phyloP scores from a whole-genome alignment of 2,888 invertebrate genomes.

The Phanerotoma sp. region DNA sequence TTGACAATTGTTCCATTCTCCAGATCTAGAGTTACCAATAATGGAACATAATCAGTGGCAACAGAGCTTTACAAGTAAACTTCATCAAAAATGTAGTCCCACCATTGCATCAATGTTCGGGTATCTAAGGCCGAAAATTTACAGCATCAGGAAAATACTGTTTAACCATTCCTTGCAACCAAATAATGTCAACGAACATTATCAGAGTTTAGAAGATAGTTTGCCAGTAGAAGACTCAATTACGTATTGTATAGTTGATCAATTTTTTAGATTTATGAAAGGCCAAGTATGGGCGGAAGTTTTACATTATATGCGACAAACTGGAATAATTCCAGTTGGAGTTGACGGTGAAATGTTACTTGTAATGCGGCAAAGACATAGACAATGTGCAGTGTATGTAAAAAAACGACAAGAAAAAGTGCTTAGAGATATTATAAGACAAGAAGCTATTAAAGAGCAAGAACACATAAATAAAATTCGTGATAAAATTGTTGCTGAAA shows the following conservation, averaged over 20 bases:
- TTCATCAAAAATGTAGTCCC: slow-evolving; percentile 45
- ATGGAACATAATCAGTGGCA: slow-evolving; percentile 56
- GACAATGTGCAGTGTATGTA: slow-evolving; percentile 51
- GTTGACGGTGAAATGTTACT: slow-evolving; percentile 53
- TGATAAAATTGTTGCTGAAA: slow-evolving; percentile 29
- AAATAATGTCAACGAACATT: slow-evolving; percentile 52
- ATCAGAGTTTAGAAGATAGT: slow-evolving; percentile 49
- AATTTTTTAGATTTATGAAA: slow-evolving; percentile 57
- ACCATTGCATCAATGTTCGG: slow-evolving; percentile 54
- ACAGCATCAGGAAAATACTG: slow-evolving; percentile 55
- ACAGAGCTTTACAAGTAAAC: slow-evolving; percentile 42
- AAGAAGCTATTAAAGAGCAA: slow-evolving; percentile 50
- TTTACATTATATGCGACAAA: slow-evolving; percentile 48
- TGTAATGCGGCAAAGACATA: slow-evolving; percentile 49
- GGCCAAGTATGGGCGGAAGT: slow-evolving; percentile 59
- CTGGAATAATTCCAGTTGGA: slow-evolving; percentile 49
- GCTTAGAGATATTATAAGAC: slow-evolving; percentile 37
- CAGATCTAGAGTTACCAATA: slow-evolving; percentile 53
- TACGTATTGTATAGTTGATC: slow-evolving; percentile 55
- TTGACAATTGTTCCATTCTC: not conserved
- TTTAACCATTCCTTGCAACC: slow-evolving; percentile 47
- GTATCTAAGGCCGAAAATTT: slow-evolving; percentile 58
- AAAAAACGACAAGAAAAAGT: slow-evolving; percentile 50
- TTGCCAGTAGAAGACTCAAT: slow-evolving; percentile 51
- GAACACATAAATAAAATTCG: slow-evolving; percentile 49